These are phyloP conservation scores for Mus caroli DNA, from an alignment of 2,797 vertebrate genomes.

Conservation along the genomic window DNA sequence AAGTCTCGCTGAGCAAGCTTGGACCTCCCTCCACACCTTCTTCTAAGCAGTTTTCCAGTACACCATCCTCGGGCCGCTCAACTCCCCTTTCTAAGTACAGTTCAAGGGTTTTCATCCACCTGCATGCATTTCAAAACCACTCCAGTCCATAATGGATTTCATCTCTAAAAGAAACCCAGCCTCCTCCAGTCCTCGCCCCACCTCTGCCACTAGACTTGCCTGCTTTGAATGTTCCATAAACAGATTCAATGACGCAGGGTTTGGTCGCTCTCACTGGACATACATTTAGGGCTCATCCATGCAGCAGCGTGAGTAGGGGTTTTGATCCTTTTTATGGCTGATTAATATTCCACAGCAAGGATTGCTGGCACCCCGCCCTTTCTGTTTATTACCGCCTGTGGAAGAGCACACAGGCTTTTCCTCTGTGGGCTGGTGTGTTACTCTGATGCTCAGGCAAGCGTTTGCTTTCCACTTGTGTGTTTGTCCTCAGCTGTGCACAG, in stretches of 20 bases:
- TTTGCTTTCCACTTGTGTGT: not conserved
- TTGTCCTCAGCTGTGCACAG: not conserved
- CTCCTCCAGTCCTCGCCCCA: fast-evolving
- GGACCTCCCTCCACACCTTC: not conserved
- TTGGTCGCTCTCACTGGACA: fast-evolving
- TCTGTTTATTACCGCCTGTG: not conserved
- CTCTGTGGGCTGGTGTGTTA: not conserved
- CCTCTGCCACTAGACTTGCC: not conserved
- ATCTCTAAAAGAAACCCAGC: not conserved
- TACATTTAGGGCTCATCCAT: fast-evolving
- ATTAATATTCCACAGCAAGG: fast-evolving
- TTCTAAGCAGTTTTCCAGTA: not conserved
- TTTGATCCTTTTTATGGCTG: fast-evolving
- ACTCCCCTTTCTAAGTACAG: not conserved
- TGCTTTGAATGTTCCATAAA: not conserved
- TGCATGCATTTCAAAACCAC: not conserved
- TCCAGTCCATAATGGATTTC: not conserved
- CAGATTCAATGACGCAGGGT: fast-evolving
- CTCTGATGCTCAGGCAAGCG: too few species aligned
- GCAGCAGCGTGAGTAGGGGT: fast-evolving
- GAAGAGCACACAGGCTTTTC: not conserved
- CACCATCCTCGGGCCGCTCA: fast-evolving
- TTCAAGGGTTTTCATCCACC: not conserved
- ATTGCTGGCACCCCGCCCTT: fast-evolving
- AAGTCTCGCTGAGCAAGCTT: not conserved